These are phyloP conservation scores for Troides oblongomaculatus DNA, from an alignment of 2,888 invertebrate species.

Conservation along the genomic window DNA sequence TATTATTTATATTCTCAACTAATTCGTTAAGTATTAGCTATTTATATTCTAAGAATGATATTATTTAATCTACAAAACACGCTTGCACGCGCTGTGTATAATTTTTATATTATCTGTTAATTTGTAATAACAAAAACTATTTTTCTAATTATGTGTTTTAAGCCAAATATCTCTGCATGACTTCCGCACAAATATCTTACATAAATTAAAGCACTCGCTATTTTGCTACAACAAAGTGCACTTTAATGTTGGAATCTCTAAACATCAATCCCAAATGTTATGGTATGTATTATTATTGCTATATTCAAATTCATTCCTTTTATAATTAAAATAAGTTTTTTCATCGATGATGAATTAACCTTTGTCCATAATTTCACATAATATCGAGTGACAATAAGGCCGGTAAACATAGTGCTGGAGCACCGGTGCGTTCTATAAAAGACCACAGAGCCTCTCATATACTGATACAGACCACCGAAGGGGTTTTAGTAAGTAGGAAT, in stretches of 20 bases:
- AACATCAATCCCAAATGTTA: background rate
- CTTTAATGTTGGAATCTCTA: background rate
- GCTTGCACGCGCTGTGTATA: background rate
- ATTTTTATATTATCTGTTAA: background rate
- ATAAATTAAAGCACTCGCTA: background rate
- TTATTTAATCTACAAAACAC: background rate
- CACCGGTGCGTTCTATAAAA: too few species aligned
- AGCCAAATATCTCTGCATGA: background rate
- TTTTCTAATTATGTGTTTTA: background rate
- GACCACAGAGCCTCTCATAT: too few species aligned
- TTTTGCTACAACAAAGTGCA: constrained; percentile 1
- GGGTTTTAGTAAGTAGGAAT: too few species aligned
- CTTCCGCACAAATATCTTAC: constrained; percentile 6
- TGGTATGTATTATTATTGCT: constrained; percentile 4
- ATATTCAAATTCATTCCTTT: background rate
- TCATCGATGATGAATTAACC: background rate
- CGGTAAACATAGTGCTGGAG: too few species aligned
- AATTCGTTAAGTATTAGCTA: too few species aligned
- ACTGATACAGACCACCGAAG: too few species aligned
- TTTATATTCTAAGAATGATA: too few species aligned
- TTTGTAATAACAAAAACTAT: background rate
- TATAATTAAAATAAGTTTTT: background rate
- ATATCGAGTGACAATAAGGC: too few species aligned
- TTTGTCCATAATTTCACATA: too few species aligned
- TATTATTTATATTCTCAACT: too few species aligned